Conservation (phyloP, 2,113 vertebrate species). For the Porphyrio hochstetteri region DNA sequence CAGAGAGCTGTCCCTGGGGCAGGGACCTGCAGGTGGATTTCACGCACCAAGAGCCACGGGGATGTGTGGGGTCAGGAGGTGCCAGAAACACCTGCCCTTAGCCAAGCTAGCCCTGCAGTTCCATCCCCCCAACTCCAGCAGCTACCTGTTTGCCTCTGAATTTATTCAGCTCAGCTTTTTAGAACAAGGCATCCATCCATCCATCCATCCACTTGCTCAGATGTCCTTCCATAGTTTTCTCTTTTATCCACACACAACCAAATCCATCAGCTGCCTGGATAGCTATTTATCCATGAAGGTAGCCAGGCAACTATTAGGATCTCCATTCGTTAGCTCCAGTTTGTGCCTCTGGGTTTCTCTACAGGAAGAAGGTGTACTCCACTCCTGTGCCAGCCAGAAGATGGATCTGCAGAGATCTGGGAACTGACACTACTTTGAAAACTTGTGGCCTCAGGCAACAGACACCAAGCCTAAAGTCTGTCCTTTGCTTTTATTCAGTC, state of each 20-base stretch:
- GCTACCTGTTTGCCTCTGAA: background rate
- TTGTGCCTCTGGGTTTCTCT: background rate
- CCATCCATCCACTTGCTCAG: background rate
- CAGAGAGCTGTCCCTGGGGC: rapidly evolving
- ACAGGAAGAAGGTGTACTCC: background rate
- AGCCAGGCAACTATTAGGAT: background rate
- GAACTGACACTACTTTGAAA: background rate
- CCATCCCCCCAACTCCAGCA: background rate
- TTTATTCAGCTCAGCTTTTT: background rate
- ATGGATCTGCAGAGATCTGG: background rate
- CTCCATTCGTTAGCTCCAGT: background rate
- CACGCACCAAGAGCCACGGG: background rate
- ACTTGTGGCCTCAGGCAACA: background rate
- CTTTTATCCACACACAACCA: background rate
- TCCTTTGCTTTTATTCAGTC: background rate
- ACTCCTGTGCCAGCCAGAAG: background rate
- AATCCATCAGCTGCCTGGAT: background rate
- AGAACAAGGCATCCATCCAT: background rate
- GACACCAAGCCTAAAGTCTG: background rate
- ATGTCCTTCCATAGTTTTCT: background rate
- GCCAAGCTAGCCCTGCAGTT: background rate
- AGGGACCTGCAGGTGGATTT: background rate
- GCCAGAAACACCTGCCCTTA: background rate
- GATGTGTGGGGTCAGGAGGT: background rate
- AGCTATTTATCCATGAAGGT: background rate